A percentile compares a stretch with the other conserved stretches of the same genome.
phyloP scores from a whole-genome alignment of 2,888 invertebrate genomes.

The Yponomeuta plumbellus region DNA sequence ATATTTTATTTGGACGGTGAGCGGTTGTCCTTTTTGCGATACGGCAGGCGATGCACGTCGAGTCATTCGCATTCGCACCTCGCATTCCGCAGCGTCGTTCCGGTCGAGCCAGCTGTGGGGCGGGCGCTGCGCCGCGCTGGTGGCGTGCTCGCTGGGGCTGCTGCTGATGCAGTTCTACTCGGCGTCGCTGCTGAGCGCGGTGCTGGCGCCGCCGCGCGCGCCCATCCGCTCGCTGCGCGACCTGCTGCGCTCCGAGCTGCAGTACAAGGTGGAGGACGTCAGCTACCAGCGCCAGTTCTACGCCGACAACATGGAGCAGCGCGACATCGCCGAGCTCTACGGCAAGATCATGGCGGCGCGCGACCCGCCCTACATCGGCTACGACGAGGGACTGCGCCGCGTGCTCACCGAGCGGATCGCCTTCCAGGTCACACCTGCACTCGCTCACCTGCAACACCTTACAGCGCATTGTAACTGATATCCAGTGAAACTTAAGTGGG shows the following conservation, averaged over 20 bases:
- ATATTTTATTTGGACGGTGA: constrained; percentile 12
- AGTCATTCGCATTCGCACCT: background rate
- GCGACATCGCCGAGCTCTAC: constrained; percentile 10
- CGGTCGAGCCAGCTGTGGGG: background rate
- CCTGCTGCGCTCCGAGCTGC: constrained; percentile 8
- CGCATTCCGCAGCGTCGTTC: background rate
- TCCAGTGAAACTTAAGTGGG: background rate
- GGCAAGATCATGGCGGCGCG: background rate
- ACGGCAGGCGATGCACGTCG: too few species aligned
- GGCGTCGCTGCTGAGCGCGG: constrained; percentile 49
- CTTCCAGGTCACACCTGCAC: constrained; percentile 2
- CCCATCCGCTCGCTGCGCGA: constrained; percentile 5
- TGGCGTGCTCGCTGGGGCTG: constrained; percentile 10
- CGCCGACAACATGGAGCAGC: constrained; percentile 7
- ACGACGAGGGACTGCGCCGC: background rate
- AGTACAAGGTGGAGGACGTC: constrained; percentile 13
- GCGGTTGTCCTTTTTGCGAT: too few species aligned
- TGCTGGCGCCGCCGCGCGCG: constrained; percentile 24
- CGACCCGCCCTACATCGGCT: constrained; percentile 4
- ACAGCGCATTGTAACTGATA: background rate
- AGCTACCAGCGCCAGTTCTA: constrained; percentile 12
- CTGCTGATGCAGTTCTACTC: constrained; percentile 22
- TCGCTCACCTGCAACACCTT: too few species aligned
- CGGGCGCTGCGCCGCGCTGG: constrained; percentile 7
- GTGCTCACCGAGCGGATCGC: constrained; percentile 7